These are phyloP conservation scores for Sitta carolinensis DNA, from an alignment of 2,797 vertebrate species.

Conservation along the genomic window DNA sequence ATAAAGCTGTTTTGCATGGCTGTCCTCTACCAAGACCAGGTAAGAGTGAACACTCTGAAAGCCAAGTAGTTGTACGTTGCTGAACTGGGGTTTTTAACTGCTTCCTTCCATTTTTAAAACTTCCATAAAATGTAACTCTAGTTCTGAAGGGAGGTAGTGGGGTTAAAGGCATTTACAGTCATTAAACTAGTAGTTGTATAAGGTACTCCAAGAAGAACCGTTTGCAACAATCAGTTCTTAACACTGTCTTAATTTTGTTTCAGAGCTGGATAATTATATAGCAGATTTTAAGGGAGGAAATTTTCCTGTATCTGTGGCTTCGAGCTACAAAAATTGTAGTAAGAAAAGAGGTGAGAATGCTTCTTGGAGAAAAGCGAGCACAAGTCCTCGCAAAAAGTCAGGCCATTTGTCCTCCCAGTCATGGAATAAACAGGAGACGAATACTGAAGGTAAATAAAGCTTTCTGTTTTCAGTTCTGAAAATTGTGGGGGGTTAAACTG, in stretches of 20 bases:
- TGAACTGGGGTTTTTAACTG: neutral
- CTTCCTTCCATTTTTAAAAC: neutral
- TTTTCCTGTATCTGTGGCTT: conserved; percentile 84
- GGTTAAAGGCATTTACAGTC: neutral
- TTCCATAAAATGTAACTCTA: neutral
- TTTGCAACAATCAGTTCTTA: neutral
- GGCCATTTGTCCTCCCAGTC: conserved; percentile 66
- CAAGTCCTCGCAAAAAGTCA: conserved; percentile 89
- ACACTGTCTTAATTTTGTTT: conserved; percentile 45
- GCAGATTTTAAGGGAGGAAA: conserved; percentile 86
- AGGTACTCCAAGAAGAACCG: neutral
- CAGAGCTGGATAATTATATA: conserved; percentile 86
- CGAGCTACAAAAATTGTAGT: conserved; percentile 78
- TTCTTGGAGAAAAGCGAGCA: conserved; percentile 89
- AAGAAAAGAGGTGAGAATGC: conserved; percentile 83
- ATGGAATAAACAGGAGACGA: conserved; percentile 76
- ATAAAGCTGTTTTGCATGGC: conserved; percentile 89
- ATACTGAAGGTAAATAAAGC: conserved; percentile 69
- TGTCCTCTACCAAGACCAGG: conserved; percentile 89
- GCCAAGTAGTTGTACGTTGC: neutral
- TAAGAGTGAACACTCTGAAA: conserved; percentile 51
- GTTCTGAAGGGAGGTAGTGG: neutral
- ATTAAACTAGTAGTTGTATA: neutral
- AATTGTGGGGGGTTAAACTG: neutral
- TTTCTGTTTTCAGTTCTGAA: neutral